A percentile compares a stretch with the other conserved stretches of the same genome.
Conservation (phyloP, 2,888 invertebrate genomes). For the Sphaerophoria rueppellii region DNA sequence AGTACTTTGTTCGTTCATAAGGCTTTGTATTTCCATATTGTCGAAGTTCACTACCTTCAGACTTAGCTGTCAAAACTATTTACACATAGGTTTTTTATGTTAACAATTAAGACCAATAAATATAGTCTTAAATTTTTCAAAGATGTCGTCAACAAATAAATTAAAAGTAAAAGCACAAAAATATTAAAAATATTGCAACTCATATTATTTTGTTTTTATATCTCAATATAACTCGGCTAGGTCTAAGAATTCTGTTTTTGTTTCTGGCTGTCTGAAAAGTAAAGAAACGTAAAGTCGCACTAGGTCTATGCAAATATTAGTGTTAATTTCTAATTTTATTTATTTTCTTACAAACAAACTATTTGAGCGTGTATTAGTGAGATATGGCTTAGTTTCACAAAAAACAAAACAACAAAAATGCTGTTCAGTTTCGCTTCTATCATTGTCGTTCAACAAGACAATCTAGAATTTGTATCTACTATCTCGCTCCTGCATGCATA, state of each 20-base stretch:
- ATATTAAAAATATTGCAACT: not conserved
- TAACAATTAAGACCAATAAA: not conserved
- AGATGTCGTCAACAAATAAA: conserved; percentile 17
- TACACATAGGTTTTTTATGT: too few relatives aligned
- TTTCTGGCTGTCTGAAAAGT: not conserved
- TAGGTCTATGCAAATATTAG: conserved; percentile 25
- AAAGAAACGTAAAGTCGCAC: conserved; percentile 17
- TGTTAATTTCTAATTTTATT: conserved; percentile 39
- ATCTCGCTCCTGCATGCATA: conserved; percentile 63
- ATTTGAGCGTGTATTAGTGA: conserved; percentile 14
- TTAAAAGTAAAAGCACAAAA: conserved; percentile 24
- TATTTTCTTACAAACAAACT: not conserved
- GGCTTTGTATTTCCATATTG: too few relatives aligned
- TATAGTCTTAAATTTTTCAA: not conserved
- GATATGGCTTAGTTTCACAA: conserved; percentile 39
- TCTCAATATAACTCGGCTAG: conserved; percentile 4
- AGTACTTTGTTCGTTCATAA: too few relatives aligned
- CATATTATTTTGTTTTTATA: conserved; percentile 1
- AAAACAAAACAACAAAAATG: not conserved
- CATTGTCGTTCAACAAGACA: conserved; percentile 18
- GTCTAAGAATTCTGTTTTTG: not conserved
- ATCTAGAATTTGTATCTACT: conserved; percentile 35
- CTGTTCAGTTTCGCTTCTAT: not conserved
- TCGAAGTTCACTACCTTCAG: too few relatives aligned
- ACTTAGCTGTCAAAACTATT: too few relatives aligned